Evolutionary conservation across 1,140 invertebrate genomes (phyloP).

Genomic region (Meloidogyne floridensis): DNA sequence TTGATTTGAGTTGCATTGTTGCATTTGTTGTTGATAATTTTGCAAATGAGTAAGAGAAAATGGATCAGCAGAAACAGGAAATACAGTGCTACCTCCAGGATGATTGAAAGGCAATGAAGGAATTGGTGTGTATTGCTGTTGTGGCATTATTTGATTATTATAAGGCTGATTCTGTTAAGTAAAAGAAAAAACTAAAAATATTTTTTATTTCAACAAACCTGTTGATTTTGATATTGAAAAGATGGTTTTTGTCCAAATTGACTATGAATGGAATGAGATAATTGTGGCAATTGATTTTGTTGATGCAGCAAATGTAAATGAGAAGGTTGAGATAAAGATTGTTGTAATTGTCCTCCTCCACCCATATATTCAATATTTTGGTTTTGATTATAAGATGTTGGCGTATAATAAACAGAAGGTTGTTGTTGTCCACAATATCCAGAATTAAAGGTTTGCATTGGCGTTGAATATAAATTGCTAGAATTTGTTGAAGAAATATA

Average conservation of each 20-base stretch:
- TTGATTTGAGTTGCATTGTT: constrained; percentile 15
- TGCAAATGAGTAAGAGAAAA: constrained; percentile 3
- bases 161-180: neutral
- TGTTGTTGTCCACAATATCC: constrained; percentile 16
- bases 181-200: no score
- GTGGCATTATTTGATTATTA: neutral
- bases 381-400: constrained; percentile 12
- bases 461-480: constrained; percentile 5
- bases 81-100: neutral
- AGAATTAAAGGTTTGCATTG: constrained; percentile 12
- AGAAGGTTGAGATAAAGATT: constrained; percentile 40
- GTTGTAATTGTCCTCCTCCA: constrained; percentile 23
- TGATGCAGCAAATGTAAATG: constrained; percentile 43
- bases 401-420: neutral
- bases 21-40: constrained; percentile 1
- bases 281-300: constrained; percentile 42
- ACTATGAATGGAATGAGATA: constrained; percentile 37
- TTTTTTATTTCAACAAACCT: neutral
- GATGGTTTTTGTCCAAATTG: constrained; percentile 25
- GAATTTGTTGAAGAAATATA: constrained; percentile 9
- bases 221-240: constrained; percentile 19
- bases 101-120: constrained; percentile 19
- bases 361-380: neutral
- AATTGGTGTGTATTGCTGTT: constrained; percentile 22
- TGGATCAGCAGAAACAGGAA: neutral